Percentiles rank a stretch among this genome's conserved stretches.
Evolutionary conservation across 2,888 invertebrate genomes (phyloP).

Genomic region (Pollenia amentaria): DNA sequence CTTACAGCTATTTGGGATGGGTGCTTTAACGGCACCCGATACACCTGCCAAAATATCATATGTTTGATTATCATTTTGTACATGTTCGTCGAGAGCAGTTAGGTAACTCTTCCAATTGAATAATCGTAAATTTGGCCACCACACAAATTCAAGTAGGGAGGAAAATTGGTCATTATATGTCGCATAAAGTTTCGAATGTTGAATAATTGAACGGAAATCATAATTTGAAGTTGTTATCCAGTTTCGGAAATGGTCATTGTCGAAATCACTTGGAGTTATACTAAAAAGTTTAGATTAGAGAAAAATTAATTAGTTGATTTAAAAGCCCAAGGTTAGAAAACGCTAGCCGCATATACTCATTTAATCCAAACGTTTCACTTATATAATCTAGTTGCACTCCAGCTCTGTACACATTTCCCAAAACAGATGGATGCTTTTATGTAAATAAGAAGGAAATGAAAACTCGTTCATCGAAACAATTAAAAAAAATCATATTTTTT

Average conservation of each 20-base stretch:
- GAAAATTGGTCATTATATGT: slow-evolving; percentile 26
- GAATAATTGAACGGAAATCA: slow-evolving; percentile 30
- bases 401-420: no score
- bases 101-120: slow-evolving; percentile 66
- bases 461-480: not conserved
- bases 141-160: slow-evolving; percentile 55
- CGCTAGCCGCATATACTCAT: no score
- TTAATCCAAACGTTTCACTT: no score
- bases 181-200: not conserved
- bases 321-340: no score
- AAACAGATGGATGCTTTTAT: no score
- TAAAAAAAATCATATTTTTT: not conserved
- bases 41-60: slow-evolving; percentile 65
- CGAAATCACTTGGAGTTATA: not conserved
- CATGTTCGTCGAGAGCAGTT: slow-evolving; percentile 44
- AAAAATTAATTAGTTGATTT: not conserved
- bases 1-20: slow-evolving; percentile 1
- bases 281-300: not conserved
- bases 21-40: not conserved
- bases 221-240: slow-evolving; percentile 27
- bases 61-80: not conserved
- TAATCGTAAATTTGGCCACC: slow-evolving; percentile 68
- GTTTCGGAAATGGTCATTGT: not conserved
- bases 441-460: not conserved
- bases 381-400: no score